These are phyloP conservation scores for Sinopyrophorus schimmeli DNA, from an alignment of 2,888 invertebrate species.

Conservation along the genomic window DNA sequence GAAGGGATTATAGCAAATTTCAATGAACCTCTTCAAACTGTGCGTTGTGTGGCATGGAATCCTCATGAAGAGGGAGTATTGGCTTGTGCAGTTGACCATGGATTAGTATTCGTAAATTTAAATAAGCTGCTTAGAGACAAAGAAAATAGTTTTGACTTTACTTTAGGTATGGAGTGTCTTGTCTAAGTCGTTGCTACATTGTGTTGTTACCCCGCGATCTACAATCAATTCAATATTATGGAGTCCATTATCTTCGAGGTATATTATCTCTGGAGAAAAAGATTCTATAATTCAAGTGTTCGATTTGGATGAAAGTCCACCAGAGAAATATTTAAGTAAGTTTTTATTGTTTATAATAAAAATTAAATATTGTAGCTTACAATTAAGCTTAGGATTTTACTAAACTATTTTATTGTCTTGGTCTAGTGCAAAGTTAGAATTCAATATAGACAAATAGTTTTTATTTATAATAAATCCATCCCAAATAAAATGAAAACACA, in stretches of 20 bases:
- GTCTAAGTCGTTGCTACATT: slow-evolving; percentile 59
- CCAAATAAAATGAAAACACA: too few species aligned
- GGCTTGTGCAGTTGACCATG: slow-evolving; percentile 71
- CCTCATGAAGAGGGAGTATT: slow-evolving; percentile 52
- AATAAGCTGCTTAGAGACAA: too few species aligned
- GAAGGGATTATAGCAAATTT: slow-evolving; percentile 29
- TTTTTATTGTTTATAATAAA: slow-evolving; percentile 1
- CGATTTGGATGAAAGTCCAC: slow-evolving; percentile 59
- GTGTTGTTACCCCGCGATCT: slow-evolving; percentile 62
- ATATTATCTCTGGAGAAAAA: slow-evolving; percentile 67
- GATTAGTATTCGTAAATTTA: slow-evolving; percentile 54
- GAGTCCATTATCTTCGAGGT: slow-evolving; percentile 65
- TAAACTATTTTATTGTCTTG: too few species aligned
- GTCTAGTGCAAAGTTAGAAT: too few species aligned
- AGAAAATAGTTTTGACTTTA: not conserved
- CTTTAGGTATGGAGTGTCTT: slow-evolving; percentile 67
- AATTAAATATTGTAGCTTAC: too few species aligned
- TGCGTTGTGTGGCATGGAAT: slow-evolving; percentile 44
- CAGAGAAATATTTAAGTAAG: slow-evolving; percentile 42
- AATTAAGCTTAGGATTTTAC: too few species aligned
- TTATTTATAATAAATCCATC: too few species aligned
- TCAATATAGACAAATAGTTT: too few species aligned
- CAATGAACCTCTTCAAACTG: slow-evolving; percentile 29
- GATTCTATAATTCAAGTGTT: slow-evolving; percentile 71
- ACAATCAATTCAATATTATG: slow-evolving; percentile 64